Evolutionary conservation across 2,797 vertebrate genomes (phyloP), one percentile per base, ranked within the genome.

Genomic region (Typhlichthys subterraneus): DNA sequence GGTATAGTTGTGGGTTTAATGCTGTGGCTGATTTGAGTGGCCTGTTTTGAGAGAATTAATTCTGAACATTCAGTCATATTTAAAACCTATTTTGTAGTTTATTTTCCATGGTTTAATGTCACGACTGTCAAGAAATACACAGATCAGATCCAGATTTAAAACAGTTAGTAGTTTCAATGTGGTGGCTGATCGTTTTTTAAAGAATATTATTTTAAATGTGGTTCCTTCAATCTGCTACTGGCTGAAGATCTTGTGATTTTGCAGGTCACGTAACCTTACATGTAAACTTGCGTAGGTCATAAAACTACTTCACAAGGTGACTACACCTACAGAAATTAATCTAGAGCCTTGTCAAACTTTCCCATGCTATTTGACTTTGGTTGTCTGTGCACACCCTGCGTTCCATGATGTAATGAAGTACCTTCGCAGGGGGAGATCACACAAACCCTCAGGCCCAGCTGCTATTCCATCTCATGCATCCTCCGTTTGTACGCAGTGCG

Each of bases 401-500:
- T 42, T 42, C 38, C 38, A 42, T 42, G 38, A 48, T 23, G 47
- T 4, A 23, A 5, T 15, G 69, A 13, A 12, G 9, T 7, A 2
- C 38, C 19, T 49, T 48, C 47, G 1, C 11, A 42, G 9, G n/a
- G 58, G 52, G 38, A 42, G 49, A 61, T 59, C 17, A 69, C 15
- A 3, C 47, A 17, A 45, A 53, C 53, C 62, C 42, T n/a, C 49
- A 52, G 65, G 59, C 45, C 56, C 38, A 69, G 59, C 45, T 14
- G 38, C 64, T 14, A 53, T 10, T 45, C 64, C 47, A 45, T 3
- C 55, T 70, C 57, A 19, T 56, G 15, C 59, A 23, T 56, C 12
- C 45, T 55, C 73, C 56, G 31, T 65, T 65, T 60, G 59, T 12
- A 45, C 38, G 9, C 9, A 42, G 38, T 42, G 7, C 7, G 46